Percentiles rank a stretch among this genome's conserved stretches.
These are phyloP conservation scores for Druon quercuslanigerum DNA, from an alignment of 1,140 invertebrate genomes.

Conservation along the genomic window DNA sequence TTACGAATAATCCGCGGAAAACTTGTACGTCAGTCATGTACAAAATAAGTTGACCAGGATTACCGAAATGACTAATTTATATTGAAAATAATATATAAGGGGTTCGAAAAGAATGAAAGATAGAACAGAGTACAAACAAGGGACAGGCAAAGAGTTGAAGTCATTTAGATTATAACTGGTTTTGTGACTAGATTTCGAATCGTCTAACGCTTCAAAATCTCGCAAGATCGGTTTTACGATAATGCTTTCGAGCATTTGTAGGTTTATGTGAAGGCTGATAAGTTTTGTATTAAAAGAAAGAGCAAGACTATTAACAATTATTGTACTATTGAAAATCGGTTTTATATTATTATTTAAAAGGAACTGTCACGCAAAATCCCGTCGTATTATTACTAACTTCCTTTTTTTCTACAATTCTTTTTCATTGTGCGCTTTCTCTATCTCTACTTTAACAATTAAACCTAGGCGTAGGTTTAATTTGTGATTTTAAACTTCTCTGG, in stretches of 20 bases:
- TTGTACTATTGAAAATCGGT: slow-evolving; percentile 15
- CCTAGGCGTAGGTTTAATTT: slow-evolving; percentile 4
- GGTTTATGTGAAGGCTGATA: slow-evolving; percentile 15
- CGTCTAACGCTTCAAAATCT: slow-evolving; percentile 8
- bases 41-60: slow-evolving; percentile 61
- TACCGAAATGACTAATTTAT: slow-evolving; percentile 62
- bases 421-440: not conserved
- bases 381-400: slow-evolving; percentile 14
- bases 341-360: slow-evolving; percentile 18
- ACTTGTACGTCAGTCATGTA: slow-evolving; percentile 61
- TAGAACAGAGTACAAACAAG: slow-evolving; percentile 15
- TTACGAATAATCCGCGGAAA: slow-evolving; percentile 35
- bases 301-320: slow-evolving; percentile 24
- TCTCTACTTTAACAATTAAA: not conserved
- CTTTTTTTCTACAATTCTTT: not conserved
- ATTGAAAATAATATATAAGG: slow-evolving; percentile 50
- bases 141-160: not conserved
- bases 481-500: slow-evolving; percentile 15
- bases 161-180: slow-evolving; percentile 26
- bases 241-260: not conserved
- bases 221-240: not conserved
- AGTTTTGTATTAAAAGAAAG: slow-evolving; percentile 24
- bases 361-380: not conserved
- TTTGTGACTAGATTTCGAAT: not conserved
- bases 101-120: slow-evolving; percentile 32